Conservation (phyloP, 2,113 vertebrate genomes). For the Microtus ochrogaster region DNA sequence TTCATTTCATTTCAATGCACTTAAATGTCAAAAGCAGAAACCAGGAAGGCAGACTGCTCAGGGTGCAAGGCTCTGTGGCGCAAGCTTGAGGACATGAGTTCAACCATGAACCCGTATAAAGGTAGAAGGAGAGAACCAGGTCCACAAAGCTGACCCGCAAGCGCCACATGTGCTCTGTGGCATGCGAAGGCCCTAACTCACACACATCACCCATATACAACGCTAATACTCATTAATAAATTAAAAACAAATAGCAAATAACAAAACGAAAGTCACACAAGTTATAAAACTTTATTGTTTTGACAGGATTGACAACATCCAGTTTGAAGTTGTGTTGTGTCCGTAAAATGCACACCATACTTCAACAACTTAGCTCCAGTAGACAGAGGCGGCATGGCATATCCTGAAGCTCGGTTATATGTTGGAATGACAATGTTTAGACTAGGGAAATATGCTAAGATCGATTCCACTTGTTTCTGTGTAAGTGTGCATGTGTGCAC, state of each 20-base stretch:
- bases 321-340: background rate
- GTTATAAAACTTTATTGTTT: background rate
- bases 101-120: background rate
- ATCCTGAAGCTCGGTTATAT: background rate
- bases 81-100: background rate
- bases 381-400: background rate
- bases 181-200: background rate
- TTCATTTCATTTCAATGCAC: background rate
- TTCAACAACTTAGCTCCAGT: background rate
- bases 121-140: too few species aligned
- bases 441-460: slow-evolving; percentile 8
- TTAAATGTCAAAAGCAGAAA: background rate
- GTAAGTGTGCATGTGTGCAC: too few species aligned
- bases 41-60: background rate
- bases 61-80: background rate
- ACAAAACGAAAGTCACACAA: slow-evolving; percentile 25
- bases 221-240: background rate
- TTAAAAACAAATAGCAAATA: background rate
- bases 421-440: background rate
- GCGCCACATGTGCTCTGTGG: background rate
- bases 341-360: background rate
- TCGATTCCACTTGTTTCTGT: background rate
- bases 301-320: background rate
- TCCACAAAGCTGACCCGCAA: background rate
- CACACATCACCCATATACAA: background rate